phyloP scores from a whole-genome alignment of 2,888 invertebrate genomes.

The Agrotis clavis region DNA sequence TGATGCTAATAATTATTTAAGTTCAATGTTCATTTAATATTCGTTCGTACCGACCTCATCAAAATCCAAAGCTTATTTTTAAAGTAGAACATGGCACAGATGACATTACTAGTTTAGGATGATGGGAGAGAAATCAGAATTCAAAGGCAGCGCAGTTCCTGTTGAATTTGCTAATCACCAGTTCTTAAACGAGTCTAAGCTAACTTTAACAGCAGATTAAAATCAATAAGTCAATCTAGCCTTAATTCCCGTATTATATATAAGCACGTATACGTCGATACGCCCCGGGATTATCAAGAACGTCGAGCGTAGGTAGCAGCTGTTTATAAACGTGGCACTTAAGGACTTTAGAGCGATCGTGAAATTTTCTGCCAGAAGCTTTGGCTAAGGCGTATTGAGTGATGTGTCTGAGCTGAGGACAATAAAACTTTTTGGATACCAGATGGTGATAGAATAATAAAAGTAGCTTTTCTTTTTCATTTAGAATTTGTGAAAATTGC shows the following conservation, averaged over 20 bases:
- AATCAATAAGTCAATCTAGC: conserved; percentile 19
- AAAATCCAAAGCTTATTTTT: too few relatives aligned
- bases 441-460: neutral
- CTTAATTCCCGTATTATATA: conserved; percentile 24
- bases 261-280: conserved; percentile 48
- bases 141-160: neutral
- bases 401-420: conserved; percentile 22
- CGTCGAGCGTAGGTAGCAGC: conserved; percentile 33
- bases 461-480: too few relatives aligned
- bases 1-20: too few relatives aligned
- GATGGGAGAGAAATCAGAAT: neutral
- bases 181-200: conserved; percentile 5
- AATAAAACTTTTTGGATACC: neutral
- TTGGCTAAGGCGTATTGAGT: conserved; percentile 21
- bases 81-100: too few relatives aligned
- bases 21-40: too few relatives aligned
- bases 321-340: conserved; percentile 43
- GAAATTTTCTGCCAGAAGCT: conserved; percentile 34
- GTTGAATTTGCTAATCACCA: neutral
- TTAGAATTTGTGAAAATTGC: too few relatives aligned
- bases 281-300: conserved; percentile 36
- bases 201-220: conserved; percentile 10
- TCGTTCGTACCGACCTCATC: too few relatives aligned
- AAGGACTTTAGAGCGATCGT: conserved; percentile 43
- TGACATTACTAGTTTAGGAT: neutral